Evolutionary conservation across 2,888 invertebrate genomes (phyloP).

Genomic region (Lasioglossum pauxillum): DNA sequence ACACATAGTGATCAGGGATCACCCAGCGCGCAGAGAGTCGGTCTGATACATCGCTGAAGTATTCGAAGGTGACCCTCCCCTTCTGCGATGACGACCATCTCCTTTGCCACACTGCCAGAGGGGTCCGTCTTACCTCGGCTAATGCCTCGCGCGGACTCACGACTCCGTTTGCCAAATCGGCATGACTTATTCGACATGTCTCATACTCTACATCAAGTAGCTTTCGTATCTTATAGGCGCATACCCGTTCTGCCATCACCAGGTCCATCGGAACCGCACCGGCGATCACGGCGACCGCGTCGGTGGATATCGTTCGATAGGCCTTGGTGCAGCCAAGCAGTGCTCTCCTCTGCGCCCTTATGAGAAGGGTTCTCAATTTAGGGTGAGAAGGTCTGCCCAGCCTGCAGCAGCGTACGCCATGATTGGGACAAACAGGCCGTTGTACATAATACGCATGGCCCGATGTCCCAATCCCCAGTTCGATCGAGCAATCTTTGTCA

Average conservation of each 20-base stretch:
- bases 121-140: too few relatives aligned
- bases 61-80: too few relatives aligned
- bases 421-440: background rate
- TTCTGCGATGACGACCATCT: too few relatives aligned
- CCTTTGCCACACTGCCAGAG: too few relatives aligned
- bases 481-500: too few relatives aligned
- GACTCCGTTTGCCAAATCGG: background rate
- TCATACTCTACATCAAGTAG: background rate
- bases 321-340: background rate
- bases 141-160: too few relatives aligned
- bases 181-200: background rate
- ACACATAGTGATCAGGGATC: too few relatives aligned
- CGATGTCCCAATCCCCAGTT: too few relatives aligned
- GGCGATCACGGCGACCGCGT: background rate
- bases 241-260: background rate
- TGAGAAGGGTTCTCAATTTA: fast-evolving
- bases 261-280: too few relatives aligned
- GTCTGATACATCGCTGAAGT: background rate
- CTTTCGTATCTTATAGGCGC: background rate
- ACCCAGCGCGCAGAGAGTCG: background rate
- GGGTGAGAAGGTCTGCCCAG: background rate
- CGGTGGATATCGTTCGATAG: background rate
- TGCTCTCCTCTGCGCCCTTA: background rate
- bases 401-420: background rate
- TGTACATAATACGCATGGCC: background rate